These are phyloP conservation scores for Semotilus atromaculatus DNA, from an alignment of 2,797 vertebrate genomes.

Conservation along the genomic window DNA sequence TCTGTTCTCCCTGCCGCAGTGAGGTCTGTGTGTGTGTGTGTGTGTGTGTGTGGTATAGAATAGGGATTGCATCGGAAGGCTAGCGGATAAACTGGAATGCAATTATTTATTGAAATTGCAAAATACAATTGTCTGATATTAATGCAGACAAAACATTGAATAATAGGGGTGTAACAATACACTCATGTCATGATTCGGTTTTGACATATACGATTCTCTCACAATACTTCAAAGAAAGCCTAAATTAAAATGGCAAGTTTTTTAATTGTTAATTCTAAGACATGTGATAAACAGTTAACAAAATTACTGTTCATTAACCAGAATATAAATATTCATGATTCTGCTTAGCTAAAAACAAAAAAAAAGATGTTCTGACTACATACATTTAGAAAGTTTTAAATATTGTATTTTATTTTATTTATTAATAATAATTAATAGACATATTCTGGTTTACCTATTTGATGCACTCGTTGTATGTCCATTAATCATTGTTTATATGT, in stretches of 20 bases:
- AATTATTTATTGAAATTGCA: conserved; percentile 10
- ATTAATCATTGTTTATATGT: neutral
- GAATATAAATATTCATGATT: neutral
- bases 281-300: neutral
- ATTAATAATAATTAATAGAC: neutral
- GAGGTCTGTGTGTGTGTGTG: neutral
- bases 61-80: neutral
- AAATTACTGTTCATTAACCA: neutral
- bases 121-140: neutral
- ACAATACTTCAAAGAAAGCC: too few relatives aligned
- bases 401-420: neutral
- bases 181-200: neutral
- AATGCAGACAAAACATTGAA: neutral
- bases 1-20: conserved; percentile 6
- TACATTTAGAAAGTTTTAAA: neutral
- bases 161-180: too few relatives aligned
- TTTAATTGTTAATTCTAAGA: neutral
- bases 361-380: too few relatives aligned
- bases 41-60: neutral
- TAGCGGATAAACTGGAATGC: conserved; percentile 1
- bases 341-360: too few relatives aligned
- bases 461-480: neutral
- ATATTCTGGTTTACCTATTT: neutral
- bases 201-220: too few relatives aligned
- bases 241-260: too few relatives aligned